Evolutionary conservation across 2,113 vertebrate species (phyloP).

Genomic region (Pelobates fuscus): DNA sequence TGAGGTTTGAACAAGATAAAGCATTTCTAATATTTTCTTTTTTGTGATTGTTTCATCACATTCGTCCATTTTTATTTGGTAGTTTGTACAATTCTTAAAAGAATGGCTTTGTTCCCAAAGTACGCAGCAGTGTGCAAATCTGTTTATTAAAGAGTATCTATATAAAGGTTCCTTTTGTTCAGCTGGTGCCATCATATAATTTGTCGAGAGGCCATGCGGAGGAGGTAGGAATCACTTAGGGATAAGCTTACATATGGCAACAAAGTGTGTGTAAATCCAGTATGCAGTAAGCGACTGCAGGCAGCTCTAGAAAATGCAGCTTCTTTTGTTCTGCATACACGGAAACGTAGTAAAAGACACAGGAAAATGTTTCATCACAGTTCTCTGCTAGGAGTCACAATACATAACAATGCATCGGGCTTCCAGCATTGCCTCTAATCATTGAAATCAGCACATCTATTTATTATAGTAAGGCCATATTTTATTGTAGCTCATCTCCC

Average conservation of each 20-base stretch:
- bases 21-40: background rate
- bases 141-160: constrained; percentile 25
- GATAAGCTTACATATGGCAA: constrained; percentile 29
- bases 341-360: constrained; percentile 24
- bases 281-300: constrained; percentile 29
- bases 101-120: constrained; percentile 21
- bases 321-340: constrained; percentile 32
- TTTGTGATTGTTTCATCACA: constrained; percentile 24
- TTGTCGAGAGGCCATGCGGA: constrained; percentile 33
- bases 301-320: constrained; percentile 19
- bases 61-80: constrained; percentile 6
- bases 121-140: constrained; percentile 12
- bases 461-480: background rate
- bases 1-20: constrained; percentile 26
- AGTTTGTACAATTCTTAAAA: constrained; percentile 14
- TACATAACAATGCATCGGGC: constrained; percentile 13
- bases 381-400: constrained; percentile 14
- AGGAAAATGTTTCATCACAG: constrained; percentile 30
- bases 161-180: constrained; percentile 28
- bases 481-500: background rate
- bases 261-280: constrained; percentile 20
- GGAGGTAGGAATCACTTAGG: constrained; percentile 31
- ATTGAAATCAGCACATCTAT: background rate
- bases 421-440: constrained; percentile 3
- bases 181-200: constrained; percentile 22